Evolutionary conservation across 2,113 vertebrate species (phyloP).

Genomic region (Pygoscelis adeliae): DNA sequence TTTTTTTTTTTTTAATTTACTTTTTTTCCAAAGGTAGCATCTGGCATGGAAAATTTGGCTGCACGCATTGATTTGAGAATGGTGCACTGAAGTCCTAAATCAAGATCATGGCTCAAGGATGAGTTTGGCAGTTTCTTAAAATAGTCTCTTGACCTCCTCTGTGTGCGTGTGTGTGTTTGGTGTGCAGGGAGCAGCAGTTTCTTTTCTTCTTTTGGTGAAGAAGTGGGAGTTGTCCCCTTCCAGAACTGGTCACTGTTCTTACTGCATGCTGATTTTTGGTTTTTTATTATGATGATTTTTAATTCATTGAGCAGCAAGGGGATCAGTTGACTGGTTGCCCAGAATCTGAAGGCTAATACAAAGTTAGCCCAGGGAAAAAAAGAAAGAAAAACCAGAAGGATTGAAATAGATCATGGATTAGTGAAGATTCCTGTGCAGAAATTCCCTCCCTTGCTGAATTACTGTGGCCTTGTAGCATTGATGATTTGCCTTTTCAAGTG

Average conservation of each 20-base stretch:
- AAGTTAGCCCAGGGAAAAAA: background rate
- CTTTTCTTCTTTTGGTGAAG: constrained; percentile 19
- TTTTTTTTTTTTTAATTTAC: background rate
- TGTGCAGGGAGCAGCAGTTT: constrained; percentile 55
- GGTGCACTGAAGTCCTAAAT: constrained; percentile 41
- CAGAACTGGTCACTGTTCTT: constrained; percentile 42
- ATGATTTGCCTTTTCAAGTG: constrained; percentile 51
- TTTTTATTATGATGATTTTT: background rate
- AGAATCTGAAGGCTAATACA: background rate
- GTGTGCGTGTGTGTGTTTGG: constrained; percentile 33
- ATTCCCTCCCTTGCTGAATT: constrained; percentile 3
- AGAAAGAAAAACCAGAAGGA: background rate
- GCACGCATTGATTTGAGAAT: constrained; percentile 44
- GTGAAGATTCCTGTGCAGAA: background rate
- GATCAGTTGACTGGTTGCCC: constrained; percentile 1
- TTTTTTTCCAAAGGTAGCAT: constrained; percentile 26
- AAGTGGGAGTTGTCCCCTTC: background rate
- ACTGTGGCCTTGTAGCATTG: constrained; percentile 47
- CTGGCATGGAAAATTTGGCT: constrained; percentile 46
- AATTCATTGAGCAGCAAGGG: constrained; percentile 45
- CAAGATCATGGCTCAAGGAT: constrained; percentile 67
- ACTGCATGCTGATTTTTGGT: background rate
- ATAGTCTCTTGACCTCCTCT: constrained; percentile 57
- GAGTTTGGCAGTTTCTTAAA: constrained; percentile 59
- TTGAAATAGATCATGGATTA: background rate